Percentiles rank a stretch among this genome's conserved stretches.
Evolutionary conservation across 64 coral and sea anemone species (phyloP).

Genomic region (Montipora foliosa): DNA sequence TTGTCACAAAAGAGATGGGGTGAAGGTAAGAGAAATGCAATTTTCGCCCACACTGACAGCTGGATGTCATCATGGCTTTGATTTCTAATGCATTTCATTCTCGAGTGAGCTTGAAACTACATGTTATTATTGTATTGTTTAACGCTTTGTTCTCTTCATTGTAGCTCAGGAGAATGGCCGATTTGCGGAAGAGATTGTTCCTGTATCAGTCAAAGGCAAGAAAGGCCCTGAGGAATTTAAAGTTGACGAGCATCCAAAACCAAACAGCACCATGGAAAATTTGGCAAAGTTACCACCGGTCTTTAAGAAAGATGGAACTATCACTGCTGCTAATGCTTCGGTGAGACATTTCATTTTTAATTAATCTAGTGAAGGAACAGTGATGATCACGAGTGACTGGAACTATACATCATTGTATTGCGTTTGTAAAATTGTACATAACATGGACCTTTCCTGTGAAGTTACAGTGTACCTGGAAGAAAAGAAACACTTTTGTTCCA

Average conservation of each 20-base stretch:
- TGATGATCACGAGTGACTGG: too few species aligned
- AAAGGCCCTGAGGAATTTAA: constrained; percentile 93
- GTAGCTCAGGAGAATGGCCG: constrained; percentile 78
- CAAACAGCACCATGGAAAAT: constrained; percentile 76
- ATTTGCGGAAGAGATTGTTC: constrained; percentile 94
- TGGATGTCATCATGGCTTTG: not conserved
- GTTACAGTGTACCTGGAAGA: too few species aligned
- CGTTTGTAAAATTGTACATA: too few species aligned
- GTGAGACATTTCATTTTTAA: constrained; percentile 39
- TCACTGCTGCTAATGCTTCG: constrained; percentile 96
- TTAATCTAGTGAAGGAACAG: not conserved
- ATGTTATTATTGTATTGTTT: not conserved
- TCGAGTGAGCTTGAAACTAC: too few species aligned
- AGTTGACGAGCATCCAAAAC: constrained; percentile 94
- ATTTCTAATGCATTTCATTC: too few species aligned
- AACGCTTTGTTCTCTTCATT: not conserved
- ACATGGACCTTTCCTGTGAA: too few species aligned
- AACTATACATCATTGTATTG: too few species aligned
- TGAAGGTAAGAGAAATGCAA: constrained; percentile 64
- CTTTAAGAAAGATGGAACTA: constrained; percentile 96
- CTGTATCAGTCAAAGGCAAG: constrained; percentile 84
- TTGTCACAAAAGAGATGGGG: constrained; percentile 95
- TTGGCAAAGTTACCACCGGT: constrained; percentile 90
- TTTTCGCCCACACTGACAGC: not conserved
- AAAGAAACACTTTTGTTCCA: not conserved